Conservation (phyloP, 2,113 vertebrate genomes). For the Cnemophilus loriae region DNA sequence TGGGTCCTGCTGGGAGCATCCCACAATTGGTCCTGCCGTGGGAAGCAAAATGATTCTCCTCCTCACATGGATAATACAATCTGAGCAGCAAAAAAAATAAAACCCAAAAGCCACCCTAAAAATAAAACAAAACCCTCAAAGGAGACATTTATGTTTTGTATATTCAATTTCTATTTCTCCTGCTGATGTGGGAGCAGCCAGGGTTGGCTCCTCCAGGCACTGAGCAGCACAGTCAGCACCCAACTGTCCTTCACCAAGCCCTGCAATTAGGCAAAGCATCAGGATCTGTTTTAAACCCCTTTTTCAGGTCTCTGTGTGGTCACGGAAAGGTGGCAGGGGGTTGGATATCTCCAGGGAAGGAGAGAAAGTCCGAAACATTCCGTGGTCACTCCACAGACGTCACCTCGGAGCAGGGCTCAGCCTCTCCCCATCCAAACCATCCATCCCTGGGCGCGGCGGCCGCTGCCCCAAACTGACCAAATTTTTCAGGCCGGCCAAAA, state of each 20-base stretch:
- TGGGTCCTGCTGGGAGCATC: background rate
- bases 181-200: fast-evolving
- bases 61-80: background rate
- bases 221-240: background rate
- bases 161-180: background rate
- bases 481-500: background rate
- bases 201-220: background rate
- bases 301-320: fast-evolving
- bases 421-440: background rate
- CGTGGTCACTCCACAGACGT: fast-evolving
- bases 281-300: background rate
- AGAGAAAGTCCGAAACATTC: background rate
- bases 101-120: background rate
- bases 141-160: fast-evolving
- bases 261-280: background rate
- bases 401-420: fast-evolving
- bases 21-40: fast-evolving
- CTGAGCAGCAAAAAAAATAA: background rate
- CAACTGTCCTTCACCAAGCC: background rate
- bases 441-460: fast-evolving
- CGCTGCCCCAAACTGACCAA: background rate
- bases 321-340: background rate
- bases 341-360: background rate
- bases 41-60: background rate
- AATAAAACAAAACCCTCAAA: background rate